phyloP scores from a whole-genome alignment of 2,113 vertebrate genomes.

The Tyrannus savana region DNA sequence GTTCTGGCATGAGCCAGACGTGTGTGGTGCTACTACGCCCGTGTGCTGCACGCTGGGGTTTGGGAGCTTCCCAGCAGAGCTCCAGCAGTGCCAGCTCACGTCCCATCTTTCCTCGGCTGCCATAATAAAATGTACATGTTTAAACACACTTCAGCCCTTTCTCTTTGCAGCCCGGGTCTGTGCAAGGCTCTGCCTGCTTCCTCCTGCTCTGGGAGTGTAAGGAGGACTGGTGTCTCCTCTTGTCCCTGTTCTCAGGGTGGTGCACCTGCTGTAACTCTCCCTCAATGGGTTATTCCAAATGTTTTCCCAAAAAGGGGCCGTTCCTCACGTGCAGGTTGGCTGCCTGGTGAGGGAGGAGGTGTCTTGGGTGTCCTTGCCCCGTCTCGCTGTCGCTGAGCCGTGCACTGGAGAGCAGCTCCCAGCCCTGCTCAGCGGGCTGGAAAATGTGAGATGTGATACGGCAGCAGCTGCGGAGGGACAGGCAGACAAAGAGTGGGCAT shows the following conservation, averaged over 20 bases:
- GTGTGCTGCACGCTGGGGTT: not conserved
- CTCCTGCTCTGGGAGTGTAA: fast-evolving
- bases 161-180: not conserved
- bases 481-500: constrained; percentile 68
- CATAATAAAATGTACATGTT: not conserved
- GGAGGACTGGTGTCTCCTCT: not conserved
- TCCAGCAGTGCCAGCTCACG: not conserved
- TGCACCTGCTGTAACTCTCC: not conserved
- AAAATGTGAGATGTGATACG: constrained; percentile 71
- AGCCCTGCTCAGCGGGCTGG: constrained; percentile 56
- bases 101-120: not conserved
- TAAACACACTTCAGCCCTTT: not conserved
- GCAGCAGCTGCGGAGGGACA: constrained; percentile 62
- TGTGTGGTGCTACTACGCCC: not conserved
- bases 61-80: constrained; percentile 12
- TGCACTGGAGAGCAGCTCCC: constrained; percentile 30
- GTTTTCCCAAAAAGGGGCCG: not conserved
- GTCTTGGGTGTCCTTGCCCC: not conserved
- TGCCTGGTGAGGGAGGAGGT: not conserved
- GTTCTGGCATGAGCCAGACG: not conserved
- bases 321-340: not conserved
- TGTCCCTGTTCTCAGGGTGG: fast-evolving
- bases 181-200: not conserved
- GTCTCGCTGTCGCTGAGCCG: not conserved
- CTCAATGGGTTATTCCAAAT: not conserved